Evolutionary conservation across 1,140 invertebrate genomes (phyloP), one percentile per base, ranked within the genome.

Genomic region (Drosophila melanica): DNA sequence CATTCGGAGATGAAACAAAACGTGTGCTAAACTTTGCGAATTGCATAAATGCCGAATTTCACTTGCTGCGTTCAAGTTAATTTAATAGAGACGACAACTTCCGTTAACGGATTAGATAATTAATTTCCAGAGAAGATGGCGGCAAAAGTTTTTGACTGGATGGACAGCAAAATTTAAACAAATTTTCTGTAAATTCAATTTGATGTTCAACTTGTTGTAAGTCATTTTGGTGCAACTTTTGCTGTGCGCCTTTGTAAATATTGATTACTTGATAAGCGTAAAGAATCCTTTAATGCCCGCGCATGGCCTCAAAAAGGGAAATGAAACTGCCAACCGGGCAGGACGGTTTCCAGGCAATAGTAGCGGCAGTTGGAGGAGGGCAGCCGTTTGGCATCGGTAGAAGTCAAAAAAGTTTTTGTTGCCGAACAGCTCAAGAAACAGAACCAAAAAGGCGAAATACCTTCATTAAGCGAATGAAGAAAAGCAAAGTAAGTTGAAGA

Each of bases 401-500:
- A 64, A 64, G 57, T 51, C 47, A 67, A 41, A 60, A 73, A 86
- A 87, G 79, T 86, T 82, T 86, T 41, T 54, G 62, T 65, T 75
- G 41, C 63, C 20, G 60, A 66, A 48, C 67, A 67, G 62, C 50
- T 60, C 58, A 57, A 53, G 67, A 66, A 82, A 82, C 75, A 77
- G 69, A 79, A 79, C 65, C 75, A 55, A 86, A 87, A 87, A 82
- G 82, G 82, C 84, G 79, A 90, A 90, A 90, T 90, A 85, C 85
- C 85, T 90, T 90, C 85, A 90, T 90, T 90, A 90, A 75, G 86
- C 86, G 85, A 90, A 85, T 90, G 85, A 86, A 86, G 82, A 86
- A 86, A 75, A 79, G 78, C 77, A 78, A 85, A 90, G 81, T 90
- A 90, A 90, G 75, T 90, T 90, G 81, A 90, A 90, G 86, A 90